These are phyloP conservation scores for Florisuga fusca DNA, from an alignment of 2,797 vertebrate species.

Conservation along the genomic window DNA sequence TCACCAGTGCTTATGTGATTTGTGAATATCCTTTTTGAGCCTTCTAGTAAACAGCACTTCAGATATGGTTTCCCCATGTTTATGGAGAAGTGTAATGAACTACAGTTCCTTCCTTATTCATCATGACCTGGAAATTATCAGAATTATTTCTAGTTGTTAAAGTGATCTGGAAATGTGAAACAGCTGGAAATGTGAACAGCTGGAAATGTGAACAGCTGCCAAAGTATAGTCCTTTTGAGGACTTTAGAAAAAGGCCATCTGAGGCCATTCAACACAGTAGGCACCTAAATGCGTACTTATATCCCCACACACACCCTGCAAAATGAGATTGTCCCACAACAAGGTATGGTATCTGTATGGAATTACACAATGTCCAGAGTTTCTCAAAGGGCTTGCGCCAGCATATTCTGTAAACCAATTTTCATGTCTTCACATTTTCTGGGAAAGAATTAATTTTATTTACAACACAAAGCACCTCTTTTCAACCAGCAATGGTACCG, in stretches of 20 bases:
- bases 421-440: not conserved
- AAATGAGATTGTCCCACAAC: not conserved
- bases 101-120: not conserved
- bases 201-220: not conserved
- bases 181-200: not conserved
- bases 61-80: not conserved
- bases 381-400: not conserved
- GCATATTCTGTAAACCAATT: rapidly evolving
- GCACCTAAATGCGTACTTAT: not conserved
- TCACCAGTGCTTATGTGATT: not conserved
- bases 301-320: not conserved
- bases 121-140: not conserved
- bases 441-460: not conserved
- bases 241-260: not conserved
- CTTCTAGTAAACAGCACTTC: not conserved
- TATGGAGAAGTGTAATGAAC: not conserved
- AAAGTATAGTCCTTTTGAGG: not conserved
- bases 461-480: not conserved
- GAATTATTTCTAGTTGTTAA: not conserved
- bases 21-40: not conserved
- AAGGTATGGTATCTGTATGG: not conserved
- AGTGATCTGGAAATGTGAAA: not conserved
- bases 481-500: not conserved
- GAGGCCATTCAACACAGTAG: not conserved
- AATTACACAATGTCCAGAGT: not conserved